A percentile compares a stretch with the other conserved stretches of the same genome.
phyloP scores from a whole-genome alignment of 2,888 invertebrate species.

The Unio pictorum region DNA sequence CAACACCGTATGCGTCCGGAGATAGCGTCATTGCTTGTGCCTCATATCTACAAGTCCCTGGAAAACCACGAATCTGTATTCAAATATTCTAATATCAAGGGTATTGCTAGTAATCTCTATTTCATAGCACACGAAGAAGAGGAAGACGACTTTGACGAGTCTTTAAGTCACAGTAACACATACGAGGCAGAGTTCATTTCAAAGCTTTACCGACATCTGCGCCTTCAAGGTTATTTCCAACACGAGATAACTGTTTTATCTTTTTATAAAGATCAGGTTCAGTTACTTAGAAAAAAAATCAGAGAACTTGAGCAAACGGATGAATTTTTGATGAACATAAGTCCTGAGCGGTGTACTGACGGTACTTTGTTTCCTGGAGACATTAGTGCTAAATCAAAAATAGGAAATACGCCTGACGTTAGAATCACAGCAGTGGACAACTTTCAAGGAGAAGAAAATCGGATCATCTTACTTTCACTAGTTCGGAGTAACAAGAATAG shows the following conservation, averaged over 20 bases:
- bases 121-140: slow-evolving; percentile 56
- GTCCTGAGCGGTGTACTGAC: too few relatives aligned
- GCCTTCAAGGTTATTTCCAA: slow-evolving; percentile 60
- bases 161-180: slow-evolving; percentile 52
- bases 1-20: slow-evolving; percentile 75
- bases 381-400: too few relatives aligned
- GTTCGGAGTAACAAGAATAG: slow-evolving; percentile 67
- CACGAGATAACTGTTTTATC: slow-evolving; percentile 62
- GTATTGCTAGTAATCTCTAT: slow-evolving; percentile 53
- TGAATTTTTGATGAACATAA: slow-evolving; percentile 71
- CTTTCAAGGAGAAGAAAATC: slow-evolving; percentile 70
- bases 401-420: slow-evolving; percentile 41
- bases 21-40: slow-evolving; percentile 70
- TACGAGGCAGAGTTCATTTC: slow-evolving; percentile 61
- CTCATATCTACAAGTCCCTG: slow-evolving; percentile 42
- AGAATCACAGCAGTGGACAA: slow-evolving; percentile 64
- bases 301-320: slow-evolving; percentile 59
- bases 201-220: slow-evolving; percentile 53
- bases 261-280: slow-evolving; percentile 63
- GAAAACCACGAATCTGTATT: slow-evolving; percentile 52
- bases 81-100: slow-evolving; percentile 45
- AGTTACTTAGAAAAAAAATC: slow-evolving; percentile 49
- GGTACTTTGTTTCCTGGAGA: too few relatives aligned
- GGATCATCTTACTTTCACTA: slow-evolving; percentile 68
- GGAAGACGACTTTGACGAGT: slow-evolving; percentile 57